These are phyloP conservation scores for Hesperophylax magnus DNA, from an alignment of 1,140 invertebrate genomes.

Conservation along the genomic window DNA sequence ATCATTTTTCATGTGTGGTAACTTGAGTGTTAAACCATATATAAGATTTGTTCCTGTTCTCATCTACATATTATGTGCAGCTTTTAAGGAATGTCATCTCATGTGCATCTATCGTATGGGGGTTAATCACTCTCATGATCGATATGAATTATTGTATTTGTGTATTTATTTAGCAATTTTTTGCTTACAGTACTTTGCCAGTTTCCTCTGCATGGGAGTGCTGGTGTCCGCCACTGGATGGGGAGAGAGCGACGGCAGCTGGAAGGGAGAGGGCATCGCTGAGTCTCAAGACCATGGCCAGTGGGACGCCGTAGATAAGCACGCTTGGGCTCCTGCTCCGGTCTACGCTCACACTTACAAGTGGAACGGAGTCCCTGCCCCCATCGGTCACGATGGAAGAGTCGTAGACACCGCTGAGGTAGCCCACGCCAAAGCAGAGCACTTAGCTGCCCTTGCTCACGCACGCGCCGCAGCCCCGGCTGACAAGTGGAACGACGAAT, in stretches of 20 bases:
- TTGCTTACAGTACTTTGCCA: slow-evolving; percentile 23
- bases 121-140: too few species aligned
- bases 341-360: slow-evolving; percentile 44
- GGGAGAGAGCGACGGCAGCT: slow-evolving; percentile 45
- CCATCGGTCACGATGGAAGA: slow-evolving; percentile 47
- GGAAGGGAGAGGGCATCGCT: slow-evolving; percentile 51
- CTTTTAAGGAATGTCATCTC: too few species aligned
- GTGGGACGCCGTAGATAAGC: slow-evolving; percentile 18
- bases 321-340: slow-evolving; percentile 36
- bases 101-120: too few species aligned
- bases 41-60: too few species aligned
- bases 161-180: too few species aligned
- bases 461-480: slow-evolving; percentile 54
- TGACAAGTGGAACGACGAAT: slow-evolving; percentile 60
- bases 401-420: slow-evolving; percentile 54
- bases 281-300: slow-evolving; percentile 46
- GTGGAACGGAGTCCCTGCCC: slow-evolving; percentile 34
- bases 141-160: too few species aligned
- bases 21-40: too few species aligned
- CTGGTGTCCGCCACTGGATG: slow-evolving; percentile 38
- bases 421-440: slow-evolving; percentile 53
- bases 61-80: too few species aligned
- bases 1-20: too few species aligned
- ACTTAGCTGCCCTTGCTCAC: slow-evolving; percentile 39
- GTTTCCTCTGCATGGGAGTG: slow-evolving; percentile 35